Evolutionary conservation across 2,888 invertebrate species (phyloP), one percentile per base, ranked within the genome.

Genomic region (Mythimna pallens): DNA sequence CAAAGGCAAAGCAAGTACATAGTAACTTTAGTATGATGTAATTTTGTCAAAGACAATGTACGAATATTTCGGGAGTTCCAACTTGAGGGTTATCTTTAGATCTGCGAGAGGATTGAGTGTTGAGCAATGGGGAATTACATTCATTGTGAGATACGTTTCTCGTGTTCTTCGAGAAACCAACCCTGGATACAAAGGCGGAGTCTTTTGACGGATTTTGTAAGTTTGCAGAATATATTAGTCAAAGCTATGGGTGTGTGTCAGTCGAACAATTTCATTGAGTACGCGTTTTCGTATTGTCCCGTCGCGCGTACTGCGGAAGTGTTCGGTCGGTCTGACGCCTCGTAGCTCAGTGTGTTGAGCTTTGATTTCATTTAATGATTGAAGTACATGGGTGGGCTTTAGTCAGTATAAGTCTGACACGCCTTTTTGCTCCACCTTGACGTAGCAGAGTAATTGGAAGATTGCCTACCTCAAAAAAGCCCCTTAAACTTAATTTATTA

Each of bases 11-110:
- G 30, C n/a, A 59, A 72, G 62, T 75, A 78, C 72, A 71, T 36
- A 65, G 67, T 78, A 68, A 78, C 62, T 50, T 34, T 58, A 71
- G 61, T 65, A 62, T 64, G 65, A 67, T 62, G 78, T 80, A 65
- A 72, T 82, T 67, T 71, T 52, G 43, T 55, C 72, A 78, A 78
- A 82, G 78, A 68, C 78, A 71, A 71, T 68, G 82, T 82, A 68
- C 54, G 65, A 54, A 59, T 71, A 72, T 82, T 79, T 77, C 34
- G 54, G 47, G n/a, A 47, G n/a, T n/a, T 40, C 20, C n/a, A 61
- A 63, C 62, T 81, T 30, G n/a, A 20, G 25, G 17, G 40, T 65
- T 71, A 52, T 71, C 72, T 57, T 34, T 12, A 52, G 55, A 80
- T 65, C 55, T 55, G 25, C 25, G 4, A 7, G n/a, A 40, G 55